A percentile compares a stretch with the other conserved stretches of the same genome.
Conservation (phyloP, 2,113 vertebrate species). For the Labrus mixtus region DNA sequence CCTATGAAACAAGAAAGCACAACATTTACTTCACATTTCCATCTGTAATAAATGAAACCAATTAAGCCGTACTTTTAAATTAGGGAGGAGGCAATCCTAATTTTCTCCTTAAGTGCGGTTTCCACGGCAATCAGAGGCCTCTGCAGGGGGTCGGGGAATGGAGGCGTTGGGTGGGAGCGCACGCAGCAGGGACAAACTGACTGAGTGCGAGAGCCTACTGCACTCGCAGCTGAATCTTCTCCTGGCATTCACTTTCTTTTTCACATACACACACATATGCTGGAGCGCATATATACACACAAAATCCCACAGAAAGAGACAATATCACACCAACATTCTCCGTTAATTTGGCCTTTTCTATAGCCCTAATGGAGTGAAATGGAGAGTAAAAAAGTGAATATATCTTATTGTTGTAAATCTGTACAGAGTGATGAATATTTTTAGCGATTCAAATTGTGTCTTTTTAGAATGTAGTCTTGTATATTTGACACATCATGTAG, state of each 20-base stretch:
- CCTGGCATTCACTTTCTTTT: conserved; percentile 57
- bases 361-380: conserved; percentile 12
- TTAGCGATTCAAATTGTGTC: conserved; percentile 46
- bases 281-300: conserved; percentile 27
- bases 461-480: conserved; percentile 7
- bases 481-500: conserved; percentile 25
- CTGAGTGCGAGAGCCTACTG: conserved; percentile 71
- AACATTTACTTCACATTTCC: conserved; percentile 76
- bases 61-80: conserved; percentile 82
- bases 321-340: conserved; percentile 44
- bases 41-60: conserved; percentile 81
- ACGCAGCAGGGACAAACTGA: conserved; percentile 76
- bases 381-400: conserved; percentile 19
- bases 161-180: conserved; percentile 79
- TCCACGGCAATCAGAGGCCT: conserved; percentile 83
- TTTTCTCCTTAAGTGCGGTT: conserved; percentile 83
- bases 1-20: conserved; percentile 68
- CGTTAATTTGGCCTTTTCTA: conserved; percentile 27
- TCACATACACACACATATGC: conserved; percentile 53
- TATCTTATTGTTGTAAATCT: conserved; percentile 32
- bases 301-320: conserved; percentile 28
- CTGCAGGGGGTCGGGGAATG: conserved; percentile 76
- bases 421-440: conserved; percentile 14
- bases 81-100: conserved; percentile 82
- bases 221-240: conserved; percentile 69